Evolutionary conservation across 2,113 vertebrate genomes (phyloP).

Genomic region (Channa argus): DNA sequence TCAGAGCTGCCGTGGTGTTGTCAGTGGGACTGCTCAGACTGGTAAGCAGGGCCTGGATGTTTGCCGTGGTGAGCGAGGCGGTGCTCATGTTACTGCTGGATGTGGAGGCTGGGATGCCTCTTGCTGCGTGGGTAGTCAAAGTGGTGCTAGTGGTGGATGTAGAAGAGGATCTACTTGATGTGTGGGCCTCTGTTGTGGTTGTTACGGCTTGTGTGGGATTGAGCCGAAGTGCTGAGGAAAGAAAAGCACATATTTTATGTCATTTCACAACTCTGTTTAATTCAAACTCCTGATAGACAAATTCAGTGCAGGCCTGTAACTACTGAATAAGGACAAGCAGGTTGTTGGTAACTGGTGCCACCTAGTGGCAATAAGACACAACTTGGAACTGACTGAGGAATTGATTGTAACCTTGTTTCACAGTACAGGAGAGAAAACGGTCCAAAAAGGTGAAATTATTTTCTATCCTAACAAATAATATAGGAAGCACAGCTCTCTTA

Average conservation of each 20-base stretch:
- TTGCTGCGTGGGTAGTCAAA: slow-evolving; percentile 57
- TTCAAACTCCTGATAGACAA: neutral
- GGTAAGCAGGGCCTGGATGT: slow-evolving; percentile 82
- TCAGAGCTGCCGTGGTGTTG: slow-evolving; percentile 89
- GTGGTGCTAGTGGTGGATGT: slow-evolving; percentile 70
- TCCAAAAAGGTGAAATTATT: no score
- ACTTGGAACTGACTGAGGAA: no score
- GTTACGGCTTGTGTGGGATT: slow-evolving; percentile 47
- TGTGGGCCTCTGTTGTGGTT: slow-evolving; percentile 31
- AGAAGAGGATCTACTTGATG: slow-evolving; percentile 17
- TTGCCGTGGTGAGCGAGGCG: slow-evolving; percentile 64
- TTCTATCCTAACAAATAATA: no score
- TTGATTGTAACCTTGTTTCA: no score
- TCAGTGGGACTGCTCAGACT: slow-evolving; percentile 86
- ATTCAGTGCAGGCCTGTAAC: no score
- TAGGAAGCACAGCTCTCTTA: no score
- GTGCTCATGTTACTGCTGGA: slow-evolving; percentile 74
- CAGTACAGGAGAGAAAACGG: no score
- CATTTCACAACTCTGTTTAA: neutral
- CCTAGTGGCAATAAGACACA: slow-evolving; percentile 19
- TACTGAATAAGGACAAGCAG: neutral
- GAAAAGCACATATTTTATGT: slow-evolving; percentile 1
- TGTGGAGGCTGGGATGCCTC: slow-evolving; percentile 28
- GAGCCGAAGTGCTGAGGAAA: slow-evolving; percentile 60
- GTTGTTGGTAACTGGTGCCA: slow-evolving; percentile 5